Conservation (phyloP, 1,140 invertebrate species). For the Pseudobourletiella spinata region DNA sequence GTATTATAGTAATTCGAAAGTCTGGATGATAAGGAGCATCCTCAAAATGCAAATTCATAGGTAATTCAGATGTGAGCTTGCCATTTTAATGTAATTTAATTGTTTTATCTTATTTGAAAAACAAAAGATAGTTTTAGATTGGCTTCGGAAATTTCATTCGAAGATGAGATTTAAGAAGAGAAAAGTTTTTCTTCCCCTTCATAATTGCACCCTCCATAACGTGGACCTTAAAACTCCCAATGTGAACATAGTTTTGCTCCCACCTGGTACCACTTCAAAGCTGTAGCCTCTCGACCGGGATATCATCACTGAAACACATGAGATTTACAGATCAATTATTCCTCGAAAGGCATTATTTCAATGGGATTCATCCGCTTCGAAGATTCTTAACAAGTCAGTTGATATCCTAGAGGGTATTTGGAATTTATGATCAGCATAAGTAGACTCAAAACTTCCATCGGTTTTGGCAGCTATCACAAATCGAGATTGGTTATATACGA, state of each 20-base stretch:
- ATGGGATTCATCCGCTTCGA: too few species aligned
- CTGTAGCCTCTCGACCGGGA: conserved; percentile 45
- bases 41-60: neutral
- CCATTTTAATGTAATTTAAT: too few species aligned
- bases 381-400: too few species aligned
- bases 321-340: neutral
- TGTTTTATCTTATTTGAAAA: too few species aligned
- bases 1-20: conserved; percentile 43
- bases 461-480: too few species aligned
- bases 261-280: conserved; percentile 42
- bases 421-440: too few species aligned
- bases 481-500: too few species aligned
- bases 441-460: too few species aligned
- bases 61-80: conserved; percentile 13
- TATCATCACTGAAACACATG: conserved; percentile 41
- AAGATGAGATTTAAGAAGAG: conserved; percentile 43
- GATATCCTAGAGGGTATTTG: too few species aligned
- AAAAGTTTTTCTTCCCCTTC: conserved; percentile 44
- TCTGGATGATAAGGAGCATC: conserved; percentile 45
- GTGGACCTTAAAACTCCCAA: conserved; percentile 36
- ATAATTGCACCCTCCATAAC: conserved; percentile 44
- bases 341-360: too few species aligned
- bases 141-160: too few species aligned
- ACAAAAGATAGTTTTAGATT: too few species aligned
- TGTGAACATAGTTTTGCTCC: conserved; percentile 42